Conservation (phyloP, 2,113 vertebrate genomes). For the Mesitornis unicolor region DNA sequence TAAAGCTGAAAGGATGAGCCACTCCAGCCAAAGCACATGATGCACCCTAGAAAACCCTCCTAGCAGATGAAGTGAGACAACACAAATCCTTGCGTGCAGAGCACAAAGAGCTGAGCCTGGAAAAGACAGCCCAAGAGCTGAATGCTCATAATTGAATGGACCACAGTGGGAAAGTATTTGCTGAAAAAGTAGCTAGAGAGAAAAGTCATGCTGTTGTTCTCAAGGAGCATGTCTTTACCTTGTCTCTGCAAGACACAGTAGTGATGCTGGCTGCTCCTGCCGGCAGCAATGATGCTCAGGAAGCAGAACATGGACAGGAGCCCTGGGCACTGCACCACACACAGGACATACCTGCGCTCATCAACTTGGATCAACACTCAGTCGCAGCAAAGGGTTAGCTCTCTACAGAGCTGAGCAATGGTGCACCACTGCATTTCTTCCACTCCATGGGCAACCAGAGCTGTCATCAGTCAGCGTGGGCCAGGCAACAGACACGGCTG, state of each 20-base stretch:
- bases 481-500: background rate
- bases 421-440: fast-evolving
- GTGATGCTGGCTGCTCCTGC: background rate
- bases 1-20: background rate
- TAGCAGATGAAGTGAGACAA: background rate
- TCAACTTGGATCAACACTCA: background rate
- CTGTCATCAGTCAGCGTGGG: background rate
- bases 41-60: background rate
- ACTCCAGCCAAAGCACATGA: background rate
- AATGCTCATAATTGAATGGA: background rate
- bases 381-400: background rate
- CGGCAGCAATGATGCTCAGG: background rate
- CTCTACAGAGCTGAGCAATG: background rate
- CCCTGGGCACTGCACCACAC: background rate
- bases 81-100: background rate
- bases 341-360: background rate
- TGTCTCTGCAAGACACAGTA: background rate
- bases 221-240: background rate
- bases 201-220: background rate
- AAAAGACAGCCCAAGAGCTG: background rate
- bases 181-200: background rate
- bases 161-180: background rate
- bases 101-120: background rate
- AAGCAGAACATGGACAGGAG: background rate
- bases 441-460: background rate